These are phyloP conservation scores for Oryzias melastigma DNA, from an alignment of 2,113 vertebrate genomes.

Conservation along the genomic window DNA sequence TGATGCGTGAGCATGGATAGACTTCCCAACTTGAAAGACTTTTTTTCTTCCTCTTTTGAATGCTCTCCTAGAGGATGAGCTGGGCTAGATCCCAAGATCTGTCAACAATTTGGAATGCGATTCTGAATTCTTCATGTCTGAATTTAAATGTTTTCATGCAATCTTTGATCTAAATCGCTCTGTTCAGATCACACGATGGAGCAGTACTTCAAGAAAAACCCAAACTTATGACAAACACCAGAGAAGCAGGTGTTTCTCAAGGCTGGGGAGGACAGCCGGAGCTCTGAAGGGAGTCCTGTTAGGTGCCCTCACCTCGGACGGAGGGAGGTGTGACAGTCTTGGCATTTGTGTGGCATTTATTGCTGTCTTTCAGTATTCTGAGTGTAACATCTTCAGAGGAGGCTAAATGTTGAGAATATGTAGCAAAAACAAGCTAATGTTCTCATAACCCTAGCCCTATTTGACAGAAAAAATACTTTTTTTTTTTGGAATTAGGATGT, in stretches of 20 bases:
- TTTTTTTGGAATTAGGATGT: too few species aligned
- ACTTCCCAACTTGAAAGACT: neutral
- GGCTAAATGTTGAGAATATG: neutral
- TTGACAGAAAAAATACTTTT: too few species aligned
- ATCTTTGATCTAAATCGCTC: too few species aligned
- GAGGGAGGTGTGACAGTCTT: constrained; percentile 28
- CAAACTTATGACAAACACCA: neutral
- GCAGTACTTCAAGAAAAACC: neutral
- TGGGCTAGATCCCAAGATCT: neutral
- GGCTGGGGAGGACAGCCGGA: constrained; percentile 4
- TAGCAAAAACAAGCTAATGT: neutral
- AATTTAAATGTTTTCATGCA: too few species aligned
- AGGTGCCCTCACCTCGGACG: neutral
- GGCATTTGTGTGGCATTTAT: constrained; percentile 57
- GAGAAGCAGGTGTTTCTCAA: neutral
- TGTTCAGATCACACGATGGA: neutral
- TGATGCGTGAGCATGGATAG: neutral
- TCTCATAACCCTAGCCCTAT: too few species aligned
- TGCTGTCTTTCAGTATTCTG: neutral
- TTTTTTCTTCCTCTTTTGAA: neutral
- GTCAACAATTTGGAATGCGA: neutral
- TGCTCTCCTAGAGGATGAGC: neutral
- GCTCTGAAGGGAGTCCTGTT: neutral
- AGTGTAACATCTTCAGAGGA: constrained; percentile 2
- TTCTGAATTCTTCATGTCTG: too few species aligned